phyloP scores from a whole-genome alignment of 1,140 invertebrate species.

The Platorchestia sp. region DNA sequence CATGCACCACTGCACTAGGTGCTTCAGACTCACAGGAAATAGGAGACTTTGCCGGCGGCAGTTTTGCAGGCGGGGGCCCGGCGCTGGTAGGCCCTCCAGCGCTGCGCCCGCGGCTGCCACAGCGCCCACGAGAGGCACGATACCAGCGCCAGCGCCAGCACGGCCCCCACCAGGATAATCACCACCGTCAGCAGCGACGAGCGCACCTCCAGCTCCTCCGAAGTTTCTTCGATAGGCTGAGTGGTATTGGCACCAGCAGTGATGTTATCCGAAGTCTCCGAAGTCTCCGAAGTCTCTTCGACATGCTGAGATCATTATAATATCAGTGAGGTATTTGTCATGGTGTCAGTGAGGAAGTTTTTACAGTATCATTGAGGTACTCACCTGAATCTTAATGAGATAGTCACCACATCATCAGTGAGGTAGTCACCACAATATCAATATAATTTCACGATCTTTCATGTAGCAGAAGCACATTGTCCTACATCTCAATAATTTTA shows the following conservation, averaged over 20 bases:
- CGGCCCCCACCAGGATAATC: background rate
- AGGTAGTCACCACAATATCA: background rate
- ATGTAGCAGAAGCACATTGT: background rate
- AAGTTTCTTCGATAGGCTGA: background rate
- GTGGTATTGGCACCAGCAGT: too few relatives aligned
- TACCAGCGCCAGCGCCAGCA: background rate
- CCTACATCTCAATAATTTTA: background rate
- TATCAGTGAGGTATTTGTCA: too few relatives aligned
- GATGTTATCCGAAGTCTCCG: too few relatives aligned
- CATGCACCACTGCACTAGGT: too few relatives aligned
- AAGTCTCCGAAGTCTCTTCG: too few relatives aligned
- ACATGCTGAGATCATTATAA: too few relatives aligned
- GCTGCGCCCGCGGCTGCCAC: background rate
- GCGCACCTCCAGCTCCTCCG: background rate
- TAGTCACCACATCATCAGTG: background rate
- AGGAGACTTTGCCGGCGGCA: conserved; percentile 1
- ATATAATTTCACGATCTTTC: background rate
- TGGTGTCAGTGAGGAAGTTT: too few relatives aligned
- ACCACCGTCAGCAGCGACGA: background rate
- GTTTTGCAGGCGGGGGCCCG: conserved; percentile 8
- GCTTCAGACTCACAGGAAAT: background rate
- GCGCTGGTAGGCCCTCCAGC: background rate
- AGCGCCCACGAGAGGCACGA: background rate
- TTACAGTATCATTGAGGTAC: too few relatives aligned
- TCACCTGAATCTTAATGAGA: background rate